phyloP scores from a whole-genome alignment of 2,797 vertebrate genomes.

The Rhincodon typus region DNA sequence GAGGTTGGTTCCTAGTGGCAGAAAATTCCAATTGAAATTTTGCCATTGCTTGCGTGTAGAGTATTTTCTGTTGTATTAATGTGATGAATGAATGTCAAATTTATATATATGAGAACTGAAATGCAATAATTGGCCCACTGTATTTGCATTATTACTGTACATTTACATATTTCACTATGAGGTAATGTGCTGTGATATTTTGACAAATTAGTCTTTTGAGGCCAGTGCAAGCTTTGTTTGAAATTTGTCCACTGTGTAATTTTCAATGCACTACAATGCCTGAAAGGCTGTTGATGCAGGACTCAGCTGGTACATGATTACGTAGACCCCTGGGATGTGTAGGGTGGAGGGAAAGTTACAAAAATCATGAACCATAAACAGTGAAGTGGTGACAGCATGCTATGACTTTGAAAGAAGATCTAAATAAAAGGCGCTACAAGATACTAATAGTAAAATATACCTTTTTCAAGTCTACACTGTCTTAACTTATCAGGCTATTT shows the following conservation, averaged over 20 bases:
- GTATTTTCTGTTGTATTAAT: background rate
- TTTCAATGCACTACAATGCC: background rate
- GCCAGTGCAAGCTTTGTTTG: slow-evolving; percentile 11
- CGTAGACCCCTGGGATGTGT: slow-evolving; percentile 5
- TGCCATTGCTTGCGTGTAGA: background rate
- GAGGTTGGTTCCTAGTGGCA: background rate
- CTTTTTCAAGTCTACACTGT: background rate
- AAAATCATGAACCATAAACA: slow-evolving; percentile 34
- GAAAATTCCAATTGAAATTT: background rate
- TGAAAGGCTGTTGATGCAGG: background rate
- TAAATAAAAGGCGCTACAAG: background rate
- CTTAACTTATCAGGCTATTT: background rate
- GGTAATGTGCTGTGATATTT: background rate
- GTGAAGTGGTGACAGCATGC: slow-evolving; percentile 6
- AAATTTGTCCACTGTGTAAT: background rate
- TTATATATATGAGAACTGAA: background rate
- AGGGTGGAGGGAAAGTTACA: slow-evolving; percentile 14
- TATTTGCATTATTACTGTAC: background rate
- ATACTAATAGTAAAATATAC: background rate
- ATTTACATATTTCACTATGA: slow-evolving; percentile 1
- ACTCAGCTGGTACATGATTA: slow-evolving; percentile 26
- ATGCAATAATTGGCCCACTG: background rate
- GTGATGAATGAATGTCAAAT: background rate
- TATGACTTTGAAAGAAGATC: background rate
- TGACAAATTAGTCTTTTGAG: background rate